Percentiles rank a stretch among this genome's conserved stretches.
phyloP scores from a whole-genome alignment of 2,888 invertebrate species.

The Morpho helenor region DNA sequence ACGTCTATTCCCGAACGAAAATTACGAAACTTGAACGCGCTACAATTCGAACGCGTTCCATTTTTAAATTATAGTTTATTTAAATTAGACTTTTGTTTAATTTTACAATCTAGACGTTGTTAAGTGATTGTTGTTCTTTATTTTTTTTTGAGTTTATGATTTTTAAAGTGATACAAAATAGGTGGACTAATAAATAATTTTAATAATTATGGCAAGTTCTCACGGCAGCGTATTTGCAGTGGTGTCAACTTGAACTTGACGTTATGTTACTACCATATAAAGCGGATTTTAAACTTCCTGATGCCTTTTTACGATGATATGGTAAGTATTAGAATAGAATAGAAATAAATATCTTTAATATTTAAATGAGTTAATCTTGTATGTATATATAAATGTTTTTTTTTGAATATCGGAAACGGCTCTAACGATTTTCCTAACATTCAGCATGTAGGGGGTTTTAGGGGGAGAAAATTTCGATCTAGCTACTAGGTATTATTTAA shows the following conservation, averaged over 20 bases:
- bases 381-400: background rate
- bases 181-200: constrained; percentile 37
- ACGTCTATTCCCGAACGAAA: constrained; percentile 30
- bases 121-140: constrained; percentile 4
- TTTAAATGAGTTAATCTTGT: too few species aligned
- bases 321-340: constrained; percentile 45
- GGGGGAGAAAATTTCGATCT: too few species aligned
- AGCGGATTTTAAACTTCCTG: constrained; percentile 54
- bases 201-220: constrained; percentile 37
- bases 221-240: constrained; percentile 42
- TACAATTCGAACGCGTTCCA: constrained; percentile 10
- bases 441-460: too few species aligned
- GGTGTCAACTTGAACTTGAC: constrained; percentile 59
- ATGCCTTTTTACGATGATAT: constrained; percentile 74
- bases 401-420: background rate
- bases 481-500: too few species aligned
- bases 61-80: constrained; percentile 8
- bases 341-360: too few species aligned
- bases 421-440: too few species aligned
- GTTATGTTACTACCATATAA: constrained; percentile 62
- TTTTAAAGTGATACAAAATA: constrained; percentile 55
- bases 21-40: constrained; percentile 19
- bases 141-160: constrained; percentile 25
- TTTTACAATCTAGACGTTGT: background rate
- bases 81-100: background rate